Evolutionary conservation across 2,888 invertebrate genomes (phyloP).

Genomic region (Leptothorax acervorum): DNA sequence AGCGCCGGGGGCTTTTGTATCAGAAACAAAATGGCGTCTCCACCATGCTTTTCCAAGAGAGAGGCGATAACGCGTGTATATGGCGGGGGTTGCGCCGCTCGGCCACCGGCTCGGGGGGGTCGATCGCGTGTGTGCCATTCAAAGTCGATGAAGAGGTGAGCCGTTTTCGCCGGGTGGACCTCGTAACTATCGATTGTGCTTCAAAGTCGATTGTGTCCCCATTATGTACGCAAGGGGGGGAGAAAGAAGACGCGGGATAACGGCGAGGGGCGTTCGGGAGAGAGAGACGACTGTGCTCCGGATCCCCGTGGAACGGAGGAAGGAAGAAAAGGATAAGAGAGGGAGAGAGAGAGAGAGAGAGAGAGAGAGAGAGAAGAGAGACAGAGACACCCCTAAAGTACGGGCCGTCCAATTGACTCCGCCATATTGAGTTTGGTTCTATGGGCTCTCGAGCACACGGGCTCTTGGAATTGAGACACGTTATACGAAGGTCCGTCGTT

Average conservation of each 20-base stretch:
- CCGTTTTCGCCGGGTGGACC: constrained; percentile 71
- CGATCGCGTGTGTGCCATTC: constrained; percentile 69
- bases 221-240: constrained; percentile 71
- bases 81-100: constrained; percentile 55
- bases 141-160: constrained; percentile 76
- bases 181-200: constrained; percentile 79
- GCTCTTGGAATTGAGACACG: constrained; percentile 78
- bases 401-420: constrained; percentile 83
- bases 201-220: constrained; percentile 78
- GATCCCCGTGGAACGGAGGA: constrained; percentile 24
- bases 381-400: constrained; percentile 77
- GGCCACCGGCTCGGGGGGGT: constrained; percentile 46
- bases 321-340: constrained; percentile 51
- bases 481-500: constrained; percentile 74
- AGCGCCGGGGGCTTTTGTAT: constrained; percentile 34
- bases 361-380: constrained; percentile 45
- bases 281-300: constrained; percentile 54
- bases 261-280: constrained; percentile 43
- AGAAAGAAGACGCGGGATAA: constrained; percentile 63
- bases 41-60: constrained; percentile 37
- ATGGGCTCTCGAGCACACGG: constrained; percentile 82
- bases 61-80: constrained; percentile 58
- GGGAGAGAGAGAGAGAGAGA: constrained; percentile 57
- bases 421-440: constrained; percentile 85
- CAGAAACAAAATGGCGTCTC: constrained; percentile 65